A percentile compares a stretch with the other conserved stretches of the same genome.
phyloP scores from a whole-genome alignment of 1,140 invertebrate genomes.

The Leptoteleia sp. region DNA sequence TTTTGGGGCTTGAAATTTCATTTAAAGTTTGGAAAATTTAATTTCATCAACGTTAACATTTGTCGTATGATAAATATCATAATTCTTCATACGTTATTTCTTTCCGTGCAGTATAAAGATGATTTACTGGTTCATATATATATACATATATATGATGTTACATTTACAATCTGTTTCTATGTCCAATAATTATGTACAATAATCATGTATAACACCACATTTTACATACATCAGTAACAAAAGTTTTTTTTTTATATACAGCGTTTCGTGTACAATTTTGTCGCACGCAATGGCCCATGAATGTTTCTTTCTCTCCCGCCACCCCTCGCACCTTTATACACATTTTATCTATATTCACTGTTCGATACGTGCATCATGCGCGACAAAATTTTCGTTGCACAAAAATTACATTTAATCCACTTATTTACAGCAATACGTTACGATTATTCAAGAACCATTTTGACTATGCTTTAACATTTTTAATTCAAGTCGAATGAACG shows the following conservation, averaged over 20 bases:
- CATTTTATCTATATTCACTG: neutral
- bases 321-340: too few species aligned
- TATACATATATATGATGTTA: constrained; percentile 36
- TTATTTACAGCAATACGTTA: constrained; percentile 64
- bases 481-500: neutral
- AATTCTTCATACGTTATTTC: too few species aligned
- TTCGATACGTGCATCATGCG: constrained; percentile 4
- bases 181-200: constrained; percentile 69
- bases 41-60: too few species aligned
- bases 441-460: constrained; percentile 40
- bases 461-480: constrained; percentile 3
- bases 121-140: constrained; percentile 55
- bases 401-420: constrained; percentile 24
- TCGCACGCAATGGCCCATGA: constrained; percentile 8
- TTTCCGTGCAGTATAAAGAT: constrained; percentile 63
- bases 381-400: constrained; percentile 25
- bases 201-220: constrained; percentile 55
- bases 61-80: too few species aligned
- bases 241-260: constrained; percentile 60
- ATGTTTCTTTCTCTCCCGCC: neutral
- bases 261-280: constrained; percentile 7
- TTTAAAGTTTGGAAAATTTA: too few species aligned
- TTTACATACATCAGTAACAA: constrained; percentile 61
- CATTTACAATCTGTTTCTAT: constrained; percentile 61
- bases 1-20: too few species aligned